Evolutionary conservation across 2,113 vertebrate species (phyloP).

Genomic region (Pelobates fuscus): DNA sequence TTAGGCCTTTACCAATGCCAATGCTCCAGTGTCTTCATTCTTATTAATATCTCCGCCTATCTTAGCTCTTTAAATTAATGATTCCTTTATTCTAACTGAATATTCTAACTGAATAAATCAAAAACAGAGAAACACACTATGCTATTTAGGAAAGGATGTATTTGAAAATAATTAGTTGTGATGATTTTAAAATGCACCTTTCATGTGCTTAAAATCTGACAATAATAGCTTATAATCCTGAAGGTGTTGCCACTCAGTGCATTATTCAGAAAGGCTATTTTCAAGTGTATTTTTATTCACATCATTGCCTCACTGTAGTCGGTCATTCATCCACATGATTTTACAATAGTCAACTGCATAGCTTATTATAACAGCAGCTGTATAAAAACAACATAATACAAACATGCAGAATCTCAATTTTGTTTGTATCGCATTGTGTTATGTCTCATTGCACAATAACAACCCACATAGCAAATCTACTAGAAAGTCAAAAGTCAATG

Average conservation of each 20-base stretch:
- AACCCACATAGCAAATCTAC: not conserved
- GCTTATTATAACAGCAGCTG: conserved; percentile 10
- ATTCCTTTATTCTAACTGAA: too few species aligned
- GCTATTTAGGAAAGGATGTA: too few species aligned
- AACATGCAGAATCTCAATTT: not conserved
- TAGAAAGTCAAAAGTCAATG: not conserved
- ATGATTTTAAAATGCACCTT: too few species aligned
- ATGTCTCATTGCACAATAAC: not conserved
- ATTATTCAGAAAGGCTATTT: not conserved
- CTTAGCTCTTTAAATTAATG: too few species aligned
- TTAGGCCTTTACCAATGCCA: too few species aligned
- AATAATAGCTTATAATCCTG: not conserved
- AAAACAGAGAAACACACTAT: too few species aligned
- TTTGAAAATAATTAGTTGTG: too few species aligned
- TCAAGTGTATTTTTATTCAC: not conserved
- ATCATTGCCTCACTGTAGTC: not conserved
- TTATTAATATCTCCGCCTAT: too few species aligned
- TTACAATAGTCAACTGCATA: conserved; percentile 1
- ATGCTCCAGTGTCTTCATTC: too few species aligned
- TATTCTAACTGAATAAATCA: too few species aligned
- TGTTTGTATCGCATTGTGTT: not conserved
- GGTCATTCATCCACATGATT: not conserved
- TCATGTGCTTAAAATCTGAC: not conserved
- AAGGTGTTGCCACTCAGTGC: not conserved
- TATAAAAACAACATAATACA: not conserved